Conservation (phyloP, 2,888 invertebrate species). For the Caenorhabditis zanzibari region DNA sequence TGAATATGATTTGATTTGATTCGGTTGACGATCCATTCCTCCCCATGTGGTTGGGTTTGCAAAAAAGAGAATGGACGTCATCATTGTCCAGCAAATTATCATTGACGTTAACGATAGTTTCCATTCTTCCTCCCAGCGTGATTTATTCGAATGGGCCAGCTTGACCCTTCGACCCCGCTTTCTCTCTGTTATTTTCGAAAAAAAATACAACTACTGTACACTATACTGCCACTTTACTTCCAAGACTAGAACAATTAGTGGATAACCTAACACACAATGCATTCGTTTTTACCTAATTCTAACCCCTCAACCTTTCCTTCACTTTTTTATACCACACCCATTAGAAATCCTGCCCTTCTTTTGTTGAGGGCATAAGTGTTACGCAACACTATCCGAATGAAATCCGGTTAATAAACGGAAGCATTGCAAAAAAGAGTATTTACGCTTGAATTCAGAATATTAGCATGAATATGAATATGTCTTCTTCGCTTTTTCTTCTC, state of each 20-base stretch:
- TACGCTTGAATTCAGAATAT: conserved; percentile 64
- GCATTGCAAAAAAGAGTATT: conserved; percentile 31
- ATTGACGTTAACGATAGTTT: conserved; percentile 32
- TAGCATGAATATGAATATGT: conserved; percentile 55
- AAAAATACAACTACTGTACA: conserved; percentile 54
- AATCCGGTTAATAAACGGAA: conserved; percentile 65
- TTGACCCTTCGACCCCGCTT: conserved; percentile 36
- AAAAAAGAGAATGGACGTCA: conserved; percentile 20
- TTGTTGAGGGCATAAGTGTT: conserved; percentile 60
- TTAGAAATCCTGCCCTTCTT: conserved; percentile 61
- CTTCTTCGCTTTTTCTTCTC: conserved; percentile 10
- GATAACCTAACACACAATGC: conserved; percentile 60
- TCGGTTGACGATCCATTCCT: background rate
- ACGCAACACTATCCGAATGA: conserved; percentile 58
- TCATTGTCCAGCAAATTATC: conserved; percentile 38
- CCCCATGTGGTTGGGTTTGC: conserved; percentile 12
- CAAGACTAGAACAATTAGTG: conserved; percentile 59
- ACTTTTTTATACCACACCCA: conserved; percentile 55
- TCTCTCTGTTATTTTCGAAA: too few relatives aligned
- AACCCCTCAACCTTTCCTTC: conserved; percentile 34
- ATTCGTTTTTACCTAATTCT: conserved; percentile 52
- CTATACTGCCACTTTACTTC: conserved; percentile 49
- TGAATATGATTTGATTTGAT: conserved; percentile 33
- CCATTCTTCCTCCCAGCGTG: conserved; percentile 38
- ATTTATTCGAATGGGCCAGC: conserved; percentile 41